These are phyloP conservation scores for Molothrus aeneus DNA, from an alignment of 2,797 vertebrate genomes.

Conservation along the genomic window DNA sequence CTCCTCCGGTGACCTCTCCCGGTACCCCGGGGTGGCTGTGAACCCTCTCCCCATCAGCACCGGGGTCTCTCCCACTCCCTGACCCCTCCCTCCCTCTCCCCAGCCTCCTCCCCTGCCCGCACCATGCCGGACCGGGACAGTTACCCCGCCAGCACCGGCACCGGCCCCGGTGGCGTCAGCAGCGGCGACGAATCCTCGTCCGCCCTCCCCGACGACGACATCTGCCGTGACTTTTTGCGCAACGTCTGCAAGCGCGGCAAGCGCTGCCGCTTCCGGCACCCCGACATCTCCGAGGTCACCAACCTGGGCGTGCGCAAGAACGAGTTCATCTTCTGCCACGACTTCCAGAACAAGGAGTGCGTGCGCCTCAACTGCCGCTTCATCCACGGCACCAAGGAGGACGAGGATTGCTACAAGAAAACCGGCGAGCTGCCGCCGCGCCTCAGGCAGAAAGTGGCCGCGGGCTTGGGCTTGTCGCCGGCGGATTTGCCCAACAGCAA, in stretches of 20 bases:
- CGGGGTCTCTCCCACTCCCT: too few relatives aligned
- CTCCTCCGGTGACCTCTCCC: too few relatives aligned
- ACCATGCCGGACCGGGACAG: slow-evolving; percentile 90
- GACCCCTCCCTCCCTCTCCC: too few relatives aligned
- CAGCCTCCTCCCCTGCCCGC: too few relatives aligned
- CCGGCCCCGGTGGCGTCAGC: slow-evolving; percentile 46
- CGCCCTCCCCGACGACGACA: slow-evolving; percentile 82
- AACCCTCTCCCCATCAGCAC: too few relatives aligned
- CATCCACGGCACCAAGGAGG: slow-evolving; percentile 96
- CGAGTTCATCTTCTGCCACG: slow-evolving; percentile 97
- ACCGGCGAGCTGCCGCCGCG: slow-evolving; percentile 90
- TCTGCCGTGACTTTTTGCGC: slow-evolving; percentile 94
- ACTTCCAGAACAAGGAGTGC: slow-evolving; percentile 97
- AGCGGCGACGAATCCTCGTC: slow-evolving; percentile 72
- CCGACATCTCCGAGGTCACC: slow-evolving; percentile 92
- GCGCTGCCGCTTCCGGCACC: slow-evolving; percentile 94
- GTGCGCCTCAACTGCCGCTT: slow-evolving; percentile 93
- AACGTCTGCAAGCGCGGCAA: slow-evolving; percentile 97
- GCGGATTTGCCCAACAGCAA: slow-evolving; percentile 93
- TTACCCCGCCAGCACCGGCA: slow-evolving; percentile 68
- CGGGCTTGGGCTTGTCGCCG: slow-evolving; percentile 89
- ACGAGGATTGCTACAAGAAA: slow-evolving; percentile 97
- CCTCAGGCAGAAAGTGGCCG: slow-evolving; percentile 94
- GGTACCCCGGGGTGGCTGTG: too few relatives aligned
- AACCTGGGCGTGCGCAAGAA: slow-evolving; percentile 97